A percentile compares a stretch with the other conserved stretches of the same genome.
These are phyloP conservation scores for Caenorhabditis angaria DNA, from an alignment of 2,888 invertebrate species.

Conservation along the genomic window DNA sequence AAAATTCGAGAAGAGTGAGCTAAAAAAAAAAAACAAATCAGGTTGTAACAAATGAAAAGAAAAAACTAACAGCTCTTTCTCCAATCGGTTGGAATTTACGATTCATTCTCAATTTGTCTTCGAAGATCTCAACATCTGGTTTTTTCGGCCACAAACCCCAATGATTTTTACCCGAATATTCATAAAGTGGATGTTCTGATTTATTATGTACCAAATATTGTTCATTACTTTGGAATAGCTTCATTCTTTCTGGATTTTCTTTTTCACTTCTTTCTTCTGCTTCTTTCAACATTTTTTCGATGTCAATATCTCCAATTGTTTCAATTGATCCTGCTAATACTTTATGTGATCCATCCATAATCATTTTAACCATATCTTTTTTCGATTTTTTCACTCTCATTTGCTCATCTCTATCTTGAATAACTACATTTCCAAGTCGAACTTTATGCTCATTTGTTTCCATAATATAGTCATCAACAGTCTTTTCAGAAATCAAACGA, in stretches of 20 bases:
- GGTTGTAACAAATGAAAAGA: no score
- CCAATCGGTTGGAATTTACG: not conserved
- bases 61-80: not conserved
- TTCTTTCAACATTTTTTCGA: constrained; percentile 13
- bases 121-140: not conserved
- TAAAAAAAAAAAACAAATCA: not conserved
- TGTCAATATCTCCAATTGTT: constrained; percentile 11
- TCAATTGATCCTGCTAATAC: constrained; percentile 8
- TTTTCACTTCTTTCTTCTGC: constrained; percentile 5
- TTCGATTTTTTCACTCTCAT: constrained; percentile 6
- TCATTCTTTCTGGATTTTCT: constrained; percentile 1
- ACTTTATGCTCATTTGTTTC: constrained; percentile 18
- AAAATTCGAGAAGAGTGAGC: constrained; percentile 10
- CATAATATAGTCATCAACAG: constrained; percentile 19
- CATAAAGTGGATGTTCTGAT: constrained; percentile 5
- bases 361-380: not conserved
- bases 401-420: constrained; percentile 13
- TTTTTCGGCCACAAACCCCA: not conserved
- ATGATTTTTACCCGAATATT: not conserved
- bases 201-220: constrained; percentile 13
- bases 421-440: constrained; percentile 13
- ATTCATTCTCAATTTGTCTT: not conserved
- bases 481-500: constrained; percentile 13
- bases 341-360: constrained; percentile 1
- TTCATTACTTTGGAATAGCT: not conserved